A percentile compares a stretch with the other conserved stretches of the same genome.
phyloP scores from a whole-genome alignment of 2,888 invertebrate species.

The Drosophila mayaguana region DNA sequence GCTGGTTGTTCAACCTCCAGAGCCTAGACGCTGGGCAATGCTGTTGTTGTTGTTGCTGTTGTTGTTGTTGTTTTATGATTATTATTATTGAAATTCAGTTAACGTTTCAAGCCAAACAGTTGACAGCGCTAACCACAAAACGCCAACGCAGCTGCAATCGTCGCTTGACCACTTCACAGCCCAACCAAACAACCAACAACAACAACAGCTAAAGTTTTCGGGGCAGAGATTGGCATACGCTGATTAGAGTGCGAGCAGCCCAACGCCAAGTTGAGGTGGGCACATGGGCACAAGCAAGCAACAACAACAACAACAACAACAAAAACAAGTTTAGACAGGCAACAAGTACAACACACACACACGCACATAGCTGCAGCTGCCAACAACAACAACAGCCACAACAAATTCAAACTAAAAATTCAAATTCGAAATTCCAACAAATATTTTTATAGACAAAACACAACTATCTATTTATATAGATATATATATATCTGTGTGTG shows the following conservation, averaged over 20 bases:
- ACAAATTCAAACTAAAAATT: conserved; percentile 67
- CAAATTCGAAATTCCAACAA: conserved; percentile 72
- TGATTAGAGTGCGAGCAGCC: conserved; percentile 68
- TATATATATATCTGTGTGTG: no score
- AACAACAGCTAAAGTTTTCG: conserved; percentile 20
- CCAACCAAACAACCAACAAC: neutral
- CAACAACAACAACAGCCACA: conserved; percentile 20
- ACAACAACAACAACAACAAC: neutral
- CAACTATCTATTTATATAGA: conserved; percentile 8
- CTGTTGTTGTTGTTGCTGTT: neutral
- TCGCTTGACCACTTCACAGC: conserved; percentile 24
- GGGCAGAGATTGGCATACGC: conserved; percentile 73
- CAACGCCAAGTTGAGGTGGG: conserved; percentile 54
- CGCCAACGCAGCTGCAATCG: conserved; percentile 66
- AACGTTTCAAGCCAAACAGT: conserved; percentile 38
- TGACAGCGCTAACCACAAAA: conserved; percentile 34
- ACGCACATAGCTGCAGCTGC: conserved; percentile 38
- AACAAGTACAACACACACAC: conserved; percentile 52
- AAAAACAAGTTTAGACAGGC: conserved; percentile 57
- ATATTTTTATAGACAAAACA: conserved; percentile 62
- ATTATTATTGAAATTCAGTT: conserved; percentile 72
- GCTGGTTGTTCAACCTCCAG: conserved; percentile 76
- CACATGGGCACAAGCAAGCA: conserved; percentile 37
- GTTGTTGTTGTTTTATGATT: conserved; percentile 21
- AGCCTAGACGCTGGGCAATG: conserved; percentile 31